phyloP scores from a whole-genome alignment of 2,888 invertebrate species.

The Diarsia mendica region DNA sequence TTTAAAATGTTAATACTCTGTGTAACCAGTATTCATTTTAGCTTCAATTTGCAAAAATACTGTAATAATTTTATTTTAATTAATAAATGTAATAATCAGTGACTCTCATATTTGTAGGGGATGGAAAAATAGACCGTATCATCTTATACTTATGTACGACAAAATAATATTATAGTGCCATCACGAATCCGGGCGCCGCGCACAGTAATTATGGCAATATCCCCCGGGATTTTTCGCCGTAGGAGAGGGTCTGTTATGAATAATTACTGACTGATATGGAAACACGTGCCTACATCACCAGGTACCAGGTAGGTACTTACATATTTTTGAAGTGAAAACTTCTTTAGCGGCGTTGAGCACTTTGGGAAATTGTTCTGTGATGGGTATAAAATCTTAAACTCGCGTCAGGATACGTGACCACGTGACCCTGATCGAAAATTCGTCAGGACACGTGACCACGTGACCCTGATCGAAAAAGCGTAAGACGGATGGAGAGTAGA shows the following conservation, averaged over 20 bases:
- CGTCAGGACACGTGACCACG: too few relatives aligned
- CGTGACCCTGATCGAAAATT: too few relatives aligned
- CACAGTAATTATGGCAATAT: slow-evolving; percentile 48
- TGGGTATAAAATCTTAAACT: too few relatives aligned
- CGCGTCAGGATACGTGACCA: too few relatives aligned
- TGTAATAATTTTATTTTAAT: neutral
- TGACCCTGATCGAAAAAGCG: too few relatives aligned
- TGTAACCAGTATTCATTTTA: neutral
- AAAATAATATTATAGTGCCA: slow-evolving; percentile 44
- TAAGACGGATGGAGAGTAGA: too few relatives aligned
- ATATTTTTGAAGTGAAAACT: too few relatives aligned
- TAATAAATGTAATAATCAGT: neutral
- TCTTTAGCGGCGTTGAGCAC: too few relatives aligned
- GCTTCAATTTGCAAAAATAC: neutral
- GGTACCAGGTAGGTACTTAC: too few relatives aligned
- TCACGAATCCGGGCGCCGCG: slow-evolving; percentile 55
- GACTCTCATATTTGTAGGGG: neutral
- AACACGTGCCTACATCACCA: neutral
- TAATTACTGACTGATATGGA: slow-evolving; percentile 49
- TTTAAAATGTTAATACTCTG: neutral
- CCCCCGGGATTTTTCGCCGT: slow-evolving; percentile 49
- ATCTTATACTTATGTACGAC: slow-evolving; percentile 27
- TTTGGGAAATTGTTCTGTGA: too few relatives aligned
- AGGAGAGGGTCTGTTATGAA: slow-evolving; percentile 46
- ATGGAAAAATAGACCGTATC: neutral